Base-by-base conservation (phyloP, 2,888 invertebrate genomes). In the Thera britannica region DNA sequence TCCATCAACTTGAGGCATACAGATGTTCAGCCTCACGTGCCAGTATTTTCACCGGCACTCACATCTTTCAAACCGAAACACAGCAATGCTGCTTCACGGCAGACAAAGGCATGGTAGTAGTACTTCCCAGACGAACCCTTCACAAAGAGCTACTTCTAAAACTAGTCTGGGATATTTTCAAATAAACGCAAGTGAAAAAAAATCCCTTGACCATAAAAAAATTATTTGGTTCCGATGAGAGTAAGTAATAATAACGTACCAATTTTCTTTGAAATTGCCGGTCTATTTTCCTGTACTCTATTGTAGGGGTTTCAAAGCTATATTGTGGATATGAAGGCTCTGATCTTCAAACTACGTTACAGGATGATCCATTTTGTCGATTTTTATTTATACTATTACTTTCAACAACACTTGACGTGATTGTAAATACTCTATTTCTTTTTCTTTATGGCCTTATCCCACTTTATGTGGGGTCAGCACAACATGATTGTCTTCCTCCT, bases 281-380 rank as follows among this genome's bases (percentile, higher is more conserved):
- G 55, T 62, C 58, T 36, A 54, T 61, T 64, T 57, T 38, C 12
- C 52, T 52, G 5, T 54, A 41, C 12, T 11, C 23, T 65, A 60
- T 23, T 23, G 71, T 67, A 68, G 59, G 61, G 65, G 65, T 48
- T 65, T 66, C 58, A 70, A 70, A 67, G 63, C 65, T 59, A 66
- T 67, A 51, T 68, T 65, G 67, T 62, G 63, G 65, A 65, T 68
- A 62, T 70, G 62, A 72, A 72, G 58, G 63, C 69, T 68, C 63
- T 72, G 66, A 66, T 72, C 69, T 71, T 72, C 62, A 72, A 71
- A 68, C 62, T 63, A 55, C 62, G 44, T 72, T 71, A 70, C n/a
- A 48, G 48, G 62, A 46, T 62, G 55, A 54, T 5, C 23, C 34
- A 58, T 2, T 3, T 7, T n/a, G 3, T 12, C 23, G 48, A 48